Evolutionary conservation across 2,888 invertebrate species (phyloP).

Genomic region (Listrodromus nycthemerus): DNA sequence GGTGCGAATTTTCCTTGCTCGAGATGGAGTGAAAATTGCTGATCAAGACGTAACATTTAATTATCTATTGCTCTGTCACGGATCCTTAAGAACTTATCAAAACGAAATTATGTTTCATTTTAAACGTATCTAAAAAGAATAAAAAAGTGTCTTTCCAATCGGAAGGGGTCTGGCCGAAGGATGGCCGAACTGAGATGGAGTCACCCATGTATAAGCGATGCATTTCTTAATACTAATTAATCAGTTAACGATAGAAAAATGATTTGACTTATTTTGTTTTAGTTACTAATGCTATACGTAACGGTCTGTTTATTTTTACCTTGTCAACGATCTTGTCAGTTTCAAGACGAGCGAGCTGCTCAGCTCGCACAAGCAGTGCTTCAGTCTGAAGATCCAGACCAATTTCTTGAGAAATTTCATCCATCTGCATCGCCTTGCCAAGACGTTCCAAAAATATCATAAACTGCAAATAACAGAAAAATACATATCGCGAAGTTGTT

Average conservation of each 20-base stretch:
- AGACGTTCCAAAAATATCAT: slow-evolving; percentile 93
- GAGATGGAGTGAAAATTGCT: too few species aligned
- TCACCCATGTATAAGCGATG: too few species aligned
- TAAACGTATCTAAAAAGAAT: too few species aligned
- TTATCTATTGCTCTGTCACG: too few species aligned
- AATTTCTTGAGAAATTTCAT: slow-evolving; percentile 92
- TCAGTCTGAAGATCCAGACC: slow-evolving; percentile 94
- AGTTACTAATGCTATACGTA: neutral
- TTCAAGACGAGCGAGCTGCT: slow-evolving; percentile 92
- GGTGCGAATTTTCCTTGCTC: too few species aligned
- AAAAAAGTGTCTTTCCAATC: too few species aligned
- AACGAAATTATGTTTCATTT: too few species aligned
- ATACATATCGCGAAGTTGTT: neutral
- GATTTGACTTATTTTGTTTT: neutral
- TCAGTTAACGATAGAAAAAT: neutral
- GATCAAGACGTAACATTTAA: too few species aligned
- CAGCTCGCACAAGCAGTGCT: slow-evolving; percentile 93
- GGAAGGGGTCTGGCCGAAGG: too few species aligned
- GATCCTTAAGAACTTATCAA: too few species aligned
- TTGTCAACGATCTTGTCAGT: slow-evolving; percentile 94
- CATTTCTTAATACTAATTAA: too few species aligned
- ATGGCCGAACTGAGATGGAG: too few species aligned
- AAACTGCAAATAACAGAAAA: slow-evolving; percentile 85
- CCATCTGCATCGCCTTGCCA: slow-evolving; percentile 93
- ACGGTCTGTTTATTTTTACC: slow-evolving; percentile 84